A percentile compares a stretch with the other conserved stretches of the same genome.
Conservation (phyloP, 1,140 invertebrate genomes). For the Neocloeon triangulifer region DNA sequence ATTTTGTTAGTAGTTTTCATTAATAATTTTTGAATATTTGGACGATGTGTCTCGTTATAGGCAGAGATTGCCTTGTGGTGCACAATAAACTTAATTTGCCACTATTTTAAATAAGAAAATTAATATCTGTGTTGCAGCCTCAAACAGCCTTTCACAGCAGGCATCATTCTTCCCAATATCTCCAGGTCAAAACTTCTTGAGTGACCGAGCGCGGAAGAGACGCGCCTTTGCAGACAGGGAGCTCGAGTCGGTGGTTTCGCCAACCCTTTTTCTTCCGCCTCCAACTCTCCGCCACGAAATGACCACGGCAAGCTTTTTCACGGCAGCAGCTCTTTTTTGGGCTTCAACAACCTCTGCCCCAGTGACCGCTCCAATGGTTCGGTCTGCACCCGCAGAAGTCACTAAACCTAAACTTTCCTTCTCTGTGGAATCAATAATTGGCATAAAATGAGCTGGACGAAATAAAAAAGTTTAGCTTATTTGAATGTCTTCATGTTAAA, state of each 20-base stretch:
- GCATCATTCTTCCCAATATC: background rate
- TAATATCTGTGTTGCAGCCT: no score
- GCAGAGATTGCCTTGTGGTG: no score
- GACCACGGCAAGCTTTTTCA: background rate
- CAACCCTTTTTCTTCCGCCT: background rate
- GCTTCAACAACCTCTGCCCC: background rate
- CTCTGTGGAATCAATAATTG: slow-evolving; percentile 13
- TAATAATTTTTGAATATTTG: no score
- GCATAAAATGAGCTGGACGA: slow-evolving; percentile 7
- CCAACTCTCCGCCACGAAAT: background rate
- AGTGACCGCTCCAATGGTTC: background rate
- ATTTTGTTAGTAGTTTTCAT: no score
- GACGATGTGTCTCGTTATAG: no score
- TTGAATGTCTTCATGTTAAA: no score
- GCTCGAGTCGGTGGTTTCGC: slow-evolving; percentile 17
- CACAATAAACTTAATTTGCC: no score
- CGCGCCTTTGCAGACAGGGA: slow-evolving; percentile 23
- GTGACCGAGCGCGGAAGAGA: slow-evolving; percentile 21
- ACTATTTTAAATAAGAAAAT: no score
- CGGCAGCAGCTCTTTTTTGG: background rate
- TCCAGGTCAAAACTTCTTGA: slow-evolving; percentile 14
- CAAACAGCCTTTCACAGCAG: slow-evolving; percentile 17
- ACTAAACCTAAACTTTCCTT: slow-evolving; percentile 12
- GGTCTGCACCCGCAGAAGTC: background rate
- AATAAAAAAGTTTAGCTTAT: no score